Evolutionary conservation across 1,140 invertebrate species (phyloP), one percentile per base, ranked within the genome.

Genomic region (Ooceraea biroi): DNA sequence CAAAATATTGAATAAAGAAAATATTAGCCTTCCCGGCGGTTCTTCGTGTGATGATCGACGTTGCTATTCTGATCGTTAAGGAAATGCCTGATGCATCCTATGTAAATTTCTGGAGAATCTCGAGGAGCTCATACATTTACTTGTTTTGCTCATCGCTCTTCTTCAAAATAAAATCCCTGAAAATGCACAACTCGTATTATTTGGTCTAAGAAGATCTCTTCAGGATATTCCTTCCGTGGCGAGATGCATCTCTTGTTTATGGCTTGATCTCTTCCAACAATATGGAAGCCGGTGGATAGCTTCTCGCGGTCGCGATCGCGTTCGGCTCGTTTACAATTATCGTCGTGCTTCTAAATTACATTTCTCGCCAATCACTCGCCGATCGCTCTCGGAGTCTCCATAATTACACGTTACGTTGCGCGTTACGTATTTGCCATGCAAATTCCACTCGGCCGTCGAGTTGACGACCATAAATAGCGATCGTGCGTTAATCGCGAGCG

Each of bases 281-380:
- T n/a, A 4, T n/a, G n/a, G n/a, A n/a, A n/a, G n/a, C n/a, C n/a
- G n/a, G n/a, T n/a, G n/a, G n/a, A n/a, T n/a, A n/a, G n/a, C n/a
- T n/a, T n/a, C n/a, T n/a, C n/a, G n/a, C n/a, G n/a, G n/a, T n/a
- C 14, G 44, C 50, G 22, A 78, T 25, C 22, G 27, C 36, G 17
- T 44, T 14, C 36, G 22, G 30, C 50, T 78, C 36, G 36, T 58
- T 30, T 36, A 36, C 50, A 80, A 76, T 69, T 69, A 80, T 69
- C 63, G 44, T 68, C 48, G 69, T 46, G 36, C 36, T 57, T 71
- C 65, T 58, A 69, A 69, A 78, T 80, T 80, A 80, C 46, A 80
- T 80, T 80, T 57, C 65, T 80, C 65, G 50, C 65, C 65, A 30
- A 55, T 80, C 65, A 80, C 52, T 71, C 22, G 19, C 25, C 36